Percentiles rank a stretch among this genome's conserved stretches.
Conservation (phyloP, 2,888 invertebrate genomes). For the Megaustenia siamemsis region DNA sequence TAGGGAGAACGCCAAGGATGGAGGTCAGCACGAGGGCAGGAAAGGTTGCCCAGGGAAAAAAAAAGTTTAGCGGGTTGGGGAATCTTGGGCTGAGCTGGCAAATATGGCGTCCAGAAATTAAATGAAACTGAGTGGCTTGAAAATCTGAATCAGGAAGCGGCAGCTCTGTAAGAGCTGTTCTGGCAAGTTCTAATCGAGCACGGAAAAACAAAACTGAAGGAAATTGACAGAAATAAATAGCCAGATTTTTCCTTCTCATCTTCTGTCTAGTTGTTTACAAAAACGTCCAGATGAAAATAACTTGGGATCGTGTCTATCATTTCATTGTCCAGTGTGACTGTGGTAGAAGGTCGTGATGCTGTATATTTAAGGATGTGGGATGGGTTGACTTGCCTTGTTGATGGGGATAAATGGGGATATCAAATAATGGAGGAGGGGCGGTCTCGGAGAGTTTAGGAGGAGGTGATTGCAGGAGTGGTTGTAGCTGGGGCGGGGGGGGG, state of each 20-base stretch:
- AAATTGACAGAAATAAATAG: not conserved
- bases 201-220: not conserved
- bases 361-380: not conserved
- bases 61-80: not conserved
- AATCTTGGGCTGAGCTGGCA: not conserved
- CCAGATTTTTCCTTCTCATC: not conserved
- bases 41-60: not conserved
- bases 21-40: slow-evolving; percentile 5
- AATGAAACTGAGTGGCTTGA: slow-evolving; percentile 13
- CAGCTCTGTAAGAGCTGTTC: too few species aligned
- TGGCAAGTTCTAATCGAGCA: not conserved
- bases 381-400: not conserved
- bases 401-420: not conserved
- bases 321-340: not conserved
- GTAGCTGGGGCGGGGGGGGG: not conserved
- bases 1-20: not conserved
- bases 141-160: not conserved
- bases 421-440: not conserved
- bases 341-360: not conserved
- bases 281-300: not conserved
- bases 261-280: not conserved
- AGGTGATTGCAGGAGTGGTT: not conserved
- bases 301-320: not conserved
- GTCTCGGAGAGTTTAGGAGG: not conserved
- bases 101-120: not conserved